Conservation (phyloP, 2,888 invertebrate genomes). For the Trissolcus japonicus region DNA sequence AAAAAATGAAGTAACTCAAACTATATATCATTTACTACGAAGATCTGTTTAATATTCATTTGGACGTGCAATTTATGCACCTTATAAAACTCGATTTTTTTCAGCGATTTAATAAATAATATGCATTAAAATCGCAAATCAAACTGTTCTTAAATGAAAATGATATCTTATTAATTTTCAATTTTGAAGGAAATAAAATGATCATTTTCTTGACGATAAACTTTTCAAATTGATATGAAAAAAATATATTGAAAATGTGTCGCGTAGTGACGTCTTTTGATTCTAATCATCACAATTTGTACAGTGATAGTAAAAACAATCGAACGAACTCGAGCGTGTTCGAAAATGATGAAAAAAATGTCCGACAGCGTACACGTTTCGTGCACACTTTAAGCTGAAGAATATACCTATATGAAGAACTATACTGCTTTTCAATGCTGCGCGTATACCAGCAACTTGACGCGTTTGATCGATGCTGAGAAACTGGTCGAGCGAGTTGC, state of each 20-base stretch:
- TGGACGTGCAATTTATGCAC: slow-evolving; percentile 5
- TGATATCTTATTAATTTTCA: too few species aligned
- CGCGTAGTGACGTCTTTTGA: not conserved
- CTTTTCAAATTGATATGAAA: too few species aligned
- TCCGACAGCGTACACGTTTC: slow-evolving; percentile 29
- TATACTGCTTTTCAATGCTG: slow-evolving; percentile 42
- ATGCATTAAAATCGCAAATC: too few species aligned
- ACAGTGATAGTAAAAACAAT: slow-evolving; percentile 25
- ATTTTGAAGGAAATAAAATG: too few species aligned
- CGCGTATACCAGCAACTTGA: slow-evolving; percentile 35
- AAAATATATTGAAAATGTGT: not conserved
- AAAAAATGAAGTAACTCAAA: too few species aligned
- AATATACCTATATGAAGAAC: slow-evolving; percentile 37
- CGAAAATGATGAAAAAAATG: slow-evolving; percentile 27
- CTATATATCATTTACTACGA: too few species aligned
- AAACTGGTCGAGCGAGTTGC: slow-evolving; percentile 56
- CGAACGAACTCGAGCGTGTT: slow-evolving; percentile 5
- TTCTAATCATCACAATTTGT: slow-evolving; percentile 28
- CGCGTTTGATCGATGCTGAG: slow-evolving; percentile 47
- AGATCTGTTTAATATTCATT: not conserved
- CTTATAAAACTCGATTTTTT: not conserved
- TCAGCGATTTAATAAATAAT: too few species aligned
- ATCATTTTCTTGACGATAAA: too few species aligned
- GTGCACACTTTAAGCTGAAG: slow-evolving; percentile 25
- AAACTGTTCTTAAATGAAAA: too few species aligned